Base-by-base conservation (phyloP, 37 sponge, comb jelly and placozoan species). In the Spongia lamella region DNA sequence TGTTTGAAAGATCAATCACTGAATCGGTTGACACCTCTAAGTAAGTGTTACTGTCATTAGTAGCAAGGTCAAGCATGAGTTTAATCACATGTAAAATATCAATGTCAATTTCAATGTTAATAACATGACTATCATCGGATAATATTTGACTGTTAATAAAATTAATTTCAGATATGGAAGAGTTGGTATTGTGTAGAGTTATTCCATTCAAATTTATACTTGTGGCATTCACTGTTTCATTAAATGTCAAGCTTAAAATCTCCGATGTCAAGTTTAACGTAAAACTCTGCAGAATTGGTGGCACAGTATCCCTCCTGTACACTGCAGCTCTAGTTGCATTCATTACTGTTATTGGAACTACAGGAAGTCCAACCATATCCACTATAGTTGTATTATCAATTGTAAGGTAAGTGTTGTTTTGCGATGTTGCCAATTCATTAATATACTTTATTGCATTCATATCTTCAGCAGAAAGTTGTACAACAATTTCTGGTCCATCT, bases 221-320 rank as follows among this genome's bases (percentile, higher is more conserved):
- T 66, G 81, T 77, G 1, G 86, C 83, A 81, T 95, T 84, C 26
- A 95, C 86, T 26, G 89, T 82, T 53, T 95, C 96, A 69, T 95
- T 88, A 85, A 95, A 95, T 5, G 78, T 68, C 13, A 95, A 63
- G 3, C 80, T 73, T 6, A 95, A 53, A 20, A 79, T 56, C 62
- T 85, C 92, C 55, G 85, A 69, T 22, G 92, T 83, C 31, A 95
- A 62, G 50, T 95, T 78, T 15, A 95, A 34, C 25, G 38, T 68
- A 65, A 85, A 88, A 27, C n/a, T 43, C 7, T 71, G 60, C 16
- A 95, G 65, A 25, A 91, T 58, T 29, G 96, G 92, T 20, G 88
- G 82, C 22, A 77, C 20, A 3, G 78, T 75, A 43, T 93, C 94
- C 25, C 56, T 62, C 11, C 30, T 32, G 56, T 62, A 92, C 0